A percentile compares a stretch with the other conserved stretches of the same genome.
phyloP scores from a whole-genome alignment of 2,888 invertebrate species.

The Branchellion lobata region DNA sequence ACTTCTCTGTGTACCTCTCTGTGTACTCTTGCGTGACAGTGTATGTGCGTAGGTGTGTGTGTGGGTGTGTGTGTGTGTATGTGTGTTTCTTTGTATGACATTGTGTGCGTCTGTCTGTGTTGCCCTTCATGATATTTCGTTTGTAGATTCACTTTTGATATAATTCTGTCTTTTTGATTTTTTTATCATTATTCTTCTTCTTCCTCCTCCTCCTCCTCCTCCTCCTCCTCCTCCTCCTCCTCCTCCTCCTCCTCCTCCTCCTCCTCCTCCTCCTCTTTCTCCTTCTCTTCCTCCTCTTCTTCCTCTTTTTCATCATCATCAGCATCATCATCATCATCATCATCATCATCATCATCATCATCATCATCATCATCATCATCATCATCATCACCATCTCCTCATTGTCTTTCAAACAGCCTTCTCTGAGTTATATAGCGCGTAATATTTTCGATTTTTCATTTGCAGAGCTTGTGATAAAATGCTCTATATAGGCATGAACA shows the following conservation, averaged over 20 bases:
- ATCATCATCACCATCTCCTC: constrained; percentile 16
- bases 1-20: constrained; percentile 10
- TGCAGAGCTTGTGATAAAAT: too few relatives aligned
- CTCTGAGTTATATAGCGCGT: neutral
- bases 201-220: neutral
- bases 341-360: constrained; percentile 23
- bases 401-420: neutral
- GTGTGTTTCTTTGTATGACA: neutral
- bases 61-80: constrained; percentile 28
- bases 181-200: neutral
- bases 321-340: constrained; percentile 38
- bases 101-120: neutral
- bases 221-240: neutral
- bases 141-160: neutral
- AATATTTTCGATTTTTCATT: too few relatives aligned
- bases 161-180: neutral
- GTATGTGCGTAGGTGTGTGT: constrained; percentile 25
- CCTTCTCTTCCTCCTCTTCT: constrained; percentile 22
- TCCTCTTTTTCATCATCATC: too few relatives aligned
- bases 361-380: constrained; percentile 28
- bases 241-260: neutral
- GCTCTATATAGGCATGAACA: too few relatives aligned
- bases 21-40: constrained; percentile 10
- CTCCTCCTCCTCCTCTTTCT: neutral
- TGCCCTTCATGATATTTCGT: neutral